Percentiles rank a stretch among this genome's conserved stretches.
phyloP scores from a whole-genome alignment of 2,113 vertebrate genomes.

The Lichenostomus cassidix region DNA sequence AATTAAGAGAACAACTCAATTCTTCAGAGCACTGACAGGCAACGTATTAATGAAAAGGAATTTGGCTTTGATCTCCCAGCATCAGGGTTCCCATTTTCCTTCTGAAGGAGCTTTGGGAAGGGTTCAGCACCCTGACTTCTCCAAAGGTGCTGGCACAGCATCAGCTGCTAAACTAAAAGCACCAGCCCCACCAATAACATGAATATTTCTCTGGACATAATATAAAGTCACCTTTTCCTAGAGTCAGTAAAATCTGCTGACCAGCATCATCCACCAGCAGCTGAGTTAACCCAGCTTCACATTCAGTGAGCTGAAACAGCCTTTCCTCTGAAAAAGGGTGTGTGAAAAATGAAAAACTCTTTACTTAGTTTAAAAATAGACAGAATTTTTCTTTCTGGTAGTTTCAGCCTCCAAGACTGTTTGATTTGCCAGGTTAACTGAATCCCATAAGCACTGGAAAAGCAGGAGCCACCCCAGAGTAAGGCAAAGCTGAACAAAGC shows the following conservation, averaged over 20 bases:
- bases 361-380: not conserved
- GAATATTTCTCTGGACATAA: not conserved
- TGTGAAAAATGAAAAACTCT: not conserved
- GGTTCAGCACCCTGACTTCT: not conserved
- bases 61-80: not conserved
- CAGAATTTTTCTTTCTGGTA: not conserved
- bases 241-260: not conserved
- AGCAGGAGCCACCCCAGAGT: not conserved
- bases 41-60: not conserved
- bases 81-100: not conserved
- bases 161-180: not conserved
- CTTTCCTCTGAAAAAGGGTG: accelerated
- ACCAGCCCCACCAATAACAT: accelerated
- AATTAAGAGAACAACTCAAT: not conserved
- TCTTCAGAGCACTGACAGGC: not conserved
- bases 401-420: not conserved
- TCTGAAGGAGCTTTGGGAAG: not conserved
- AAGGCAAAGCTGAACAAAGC: not conserved
- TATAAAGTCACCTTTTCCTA: not conserved
- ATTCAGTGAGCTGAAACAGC: not conserved
- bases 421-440: not conserved
- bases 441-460: not conserved
- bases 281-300: not conserved
- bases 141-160: not conserved
- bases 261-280: not conserved